Conservation (phyloP, 2,113 vertebrate species). For the Apteryx mantelli region DNA sequence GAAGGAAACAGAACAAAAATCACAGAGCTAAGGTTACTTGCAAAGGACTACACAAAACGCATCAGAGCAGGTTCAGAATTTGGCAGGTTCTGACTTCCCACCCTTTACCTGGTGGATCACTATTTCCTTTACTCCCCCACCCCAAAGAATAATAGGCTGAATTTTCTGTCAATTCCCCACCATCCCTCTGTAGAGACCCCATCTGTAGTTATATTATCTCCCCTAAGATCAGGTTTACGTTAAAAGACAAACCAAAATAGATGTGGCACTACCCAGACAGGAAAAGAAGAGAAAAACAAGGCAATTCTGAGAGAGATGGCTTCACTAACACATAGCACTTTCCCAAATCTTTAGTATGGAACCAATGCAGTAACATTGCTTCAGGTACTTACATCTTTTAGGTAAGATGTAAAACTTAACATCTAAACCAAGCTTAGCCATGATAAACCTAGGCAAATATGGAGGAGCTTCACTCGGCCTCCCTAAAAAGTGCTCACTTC, state of each 20-base stretch:
- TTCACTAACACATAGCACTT: not conserved
- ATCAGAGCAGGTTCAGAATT: not conserved
- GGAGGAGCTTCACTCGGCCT: not conserved
- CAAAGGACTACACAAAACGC: not conserved
- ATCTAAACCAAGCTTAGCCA: not conserved
- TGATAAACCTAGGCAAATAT: not conserved
- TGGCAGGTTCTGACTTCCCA: not conserved
- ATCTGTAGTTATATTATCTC: not conserved
- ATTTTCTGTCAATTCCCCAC: not conserved
- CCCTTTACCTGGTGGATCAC: not conserved
- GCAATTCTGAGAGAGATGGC: not conserved
- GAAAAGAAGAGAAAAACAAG: not conserved
- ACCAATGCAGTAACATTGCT: too few relatives aligned
- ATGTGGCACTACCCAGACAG: not conserved
- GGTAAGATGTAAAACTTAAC: not conserved
- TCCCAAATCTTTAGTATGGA: not conserved
- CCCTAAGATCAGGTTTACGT: not conserved
- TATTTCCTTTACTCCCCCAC: not conserved
- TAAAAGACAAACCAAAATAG: not conserved
- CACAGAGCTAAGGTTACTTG: not conserved
- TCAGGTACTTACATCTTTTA: not conserved
- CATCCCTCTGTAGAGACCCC: not conserved
- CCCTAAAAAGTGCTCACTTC: not conserved
- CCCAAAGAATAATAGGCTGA: not conserved
- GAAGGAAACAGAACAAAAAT: too few relatives aligned